Base-by-base conservation (phyloP, 2,113 vertebrate genomes). In the Bagarius yarrelli region DNA sequence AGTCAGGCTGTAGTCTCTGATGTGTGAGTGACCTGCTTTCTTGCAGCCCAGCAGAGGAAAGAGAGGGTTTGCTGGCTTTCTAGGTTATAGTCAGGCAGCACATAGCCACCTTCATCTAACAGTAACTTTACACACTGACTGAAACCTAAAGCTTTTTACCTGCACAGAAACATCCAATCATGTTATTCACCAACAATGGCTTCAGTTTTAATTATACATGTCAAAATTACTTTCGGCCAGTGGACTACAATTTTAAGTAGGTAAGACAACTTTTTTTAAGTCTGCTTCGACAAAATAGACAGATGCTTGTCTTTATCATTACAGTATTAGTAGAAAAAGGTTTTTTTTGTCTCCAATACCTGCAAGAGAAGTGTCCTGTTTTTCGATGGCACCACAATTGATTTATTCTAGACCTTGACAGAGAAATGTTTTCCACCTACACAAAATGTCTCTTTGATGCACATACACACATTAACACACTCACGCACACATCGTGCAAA, bases 21-120 rank as follows among this genome's bases (percentile, higher is more conserved):
- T 90, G 90, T 89, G 87, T 87, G 85, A 88, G 87, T 91, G 91
- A 92, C 89, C 90, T 90, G 89, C 85, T 91, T 92, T 91, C 88
- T 75, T 70, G 85, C 79, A 87, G 87, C 86, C 87, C 84, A 34
- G 73, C 59, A 44, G 60, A 76, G 78, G 50, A 61, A 72, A 53
- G 27, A 18, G 73, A 50, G 73, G 72, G 71, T 53, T 72, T 76
- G 69, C 83, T 76, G 61, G 61, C 56, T 89, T 89, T 90, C 88
- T 92, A 89, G 89, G 88, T 89, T 90, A 88, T 76, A 87, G 73
- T 86, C 85, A 82, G 87, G 86, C 87, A 91, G 73, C 85, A 81
- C 80, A 70, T 82, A 83, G 83, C 82, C 75, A 75, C 84, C 86
- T 81, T 79, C 80, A 69, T 80, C 70, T 61, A 80, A 73, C 85